Percentiles rank a stretch among this genome's conserved stretches.
These are phyloP conservation scores for Diaperis boleti DNA, from an alignment of 2,888 invertebrate genomes.

Conservation along the genomic window DNA sequence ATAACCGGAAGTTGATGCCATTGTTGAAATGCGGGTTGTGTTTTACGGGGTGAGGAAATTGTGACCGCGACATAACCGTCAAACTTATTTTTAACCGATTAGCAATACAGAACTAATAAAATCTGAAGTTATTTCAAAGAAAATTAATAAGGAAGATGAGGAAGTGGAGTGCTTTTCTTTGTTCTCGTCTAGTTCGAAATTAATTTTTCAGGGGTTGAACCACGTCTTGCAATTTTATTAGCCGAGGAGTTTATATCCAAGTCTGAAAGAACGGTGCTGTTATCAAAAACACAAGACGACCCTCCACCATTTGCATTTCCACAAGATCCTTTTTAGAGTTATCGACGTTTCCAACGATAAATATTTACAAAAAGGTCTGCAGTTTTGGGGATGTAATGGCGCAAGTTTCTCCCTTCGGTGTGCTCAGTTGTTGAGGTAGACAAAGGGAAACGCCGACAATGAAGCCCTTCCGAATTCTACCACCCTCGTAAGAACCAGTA, in stretches of 20 bases:
- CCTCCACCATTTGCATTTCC: slow-evolving; percentile 28
- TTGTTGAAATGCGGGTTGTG: slow-evolving; percentile 37
- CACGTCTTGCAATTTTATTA: slow-evolving; percentile 15
- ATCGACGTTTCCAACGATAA: slow-evolving; percentile 36
- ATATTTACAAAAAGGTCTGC: slow-evolving; percentile 38
- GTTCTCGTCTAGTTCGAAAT: slow-evolving; percentile 1
- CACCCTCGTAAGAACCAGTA: slow-evolving; percentile 1
- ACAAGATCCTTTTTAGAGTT: slow-evolving; percentile 25
- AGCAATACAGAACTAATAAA: slow-evolving; percentile 4
- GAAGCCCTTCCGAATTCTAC: background rate
- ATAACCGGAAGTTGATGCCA: slow-evolving; percentile 38
- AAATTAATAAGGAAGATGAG: background rate
- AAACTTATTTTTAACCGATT: slow-evolving; percentile 34
- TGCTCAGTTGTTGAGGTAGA: slow-evolving; percentile 1
- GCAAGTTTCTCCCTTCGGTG: slow-evolving; percentile 30
- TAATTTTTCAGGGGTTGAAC: slow-evolving; percentile 1
- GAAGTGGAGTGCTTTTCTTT: background rate
- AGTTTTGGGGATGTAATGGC: slow-evolving; percentile 32
- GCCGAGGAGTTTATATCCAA: background rate
- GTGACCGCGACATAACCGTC: slow-evolving; percentile 33
- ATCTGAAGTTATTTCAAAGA: background rate
- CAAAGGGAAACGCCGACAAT: slow-evolving; percentile 5
- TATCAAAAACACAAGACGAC: slow-evolving; percentile 18
- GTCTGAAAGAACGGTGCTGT: background rate
- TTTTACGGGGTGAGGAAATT: slow-evolving; percentile 26